A percentile compares a stretch with the other conserved stretches of the same genome.
These are phyloP conservation scores for Pollenia griseotomentosa DNA, from an alignment of 2,888 invertebrate species.

Conservation along the genomic window DNA sequence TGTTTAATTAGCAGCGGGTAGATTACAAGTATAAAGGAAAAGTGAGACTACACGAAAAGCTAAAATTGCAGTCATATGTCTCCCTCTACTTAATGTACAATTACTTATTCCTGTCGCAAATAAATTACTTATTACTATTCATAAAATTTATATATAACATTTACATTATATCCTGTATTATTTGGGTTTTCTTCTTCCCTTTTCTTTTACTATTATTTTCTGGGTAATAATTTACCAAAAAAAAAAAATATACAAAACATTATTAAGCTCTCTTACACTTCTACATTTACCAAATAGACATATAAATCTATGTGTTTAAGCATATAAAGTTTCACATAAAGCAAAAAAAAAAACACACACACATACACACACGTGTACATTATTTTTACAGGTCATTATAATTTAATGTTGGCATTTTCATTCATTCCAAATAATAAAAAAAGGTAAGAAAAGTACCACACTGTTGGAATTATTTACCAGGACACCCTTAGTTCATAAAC, in stretches of 20 bases:
- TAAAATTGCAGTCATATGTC: too few relatives aligned
- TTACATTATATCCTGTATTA: constrained; percentile 39
- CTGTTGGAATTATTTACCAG: constrained; percentile 13
- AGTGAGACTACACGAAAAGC: too few relatives aligned
- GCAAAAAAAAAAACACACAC: not conserved
- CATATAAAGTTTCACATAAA: not conserved
- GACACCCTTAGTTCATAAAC: constrained; percentile 37
- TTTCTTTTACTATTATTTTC: not conserved
- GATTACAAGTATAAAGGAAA: not conserved
- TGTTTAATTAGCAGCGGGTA: constrained; percentile 54
- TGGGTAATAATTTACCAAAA: constrained; percentile 32
- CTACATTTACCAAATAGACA: not conserved
- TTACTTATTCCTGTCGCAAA: not conserved
- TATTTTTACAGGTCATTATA: constrained; percentile 62
- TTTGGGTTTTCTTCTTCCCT: not conserved
- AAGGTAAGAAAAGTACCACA: constrained; percentile 24
- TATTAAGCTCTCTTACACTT: constrained; percentile 1
- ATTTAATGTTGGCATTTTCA: constrained; percentile 49
- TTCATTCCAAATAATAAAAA: not conserved
- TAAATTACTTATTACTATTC: not conserved
- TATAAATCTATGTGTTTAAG: constrained; percentile 3
- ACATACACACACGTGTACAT: not conserved
- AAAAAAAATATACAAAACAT: constrained; percentile 14
- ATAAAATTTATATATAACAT: constrained; percentile 39
- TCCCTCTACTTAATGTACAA: not conserved